Conservation (phyloP, 2,888 invertebrate species). For the Cancer borealis region DNA sequence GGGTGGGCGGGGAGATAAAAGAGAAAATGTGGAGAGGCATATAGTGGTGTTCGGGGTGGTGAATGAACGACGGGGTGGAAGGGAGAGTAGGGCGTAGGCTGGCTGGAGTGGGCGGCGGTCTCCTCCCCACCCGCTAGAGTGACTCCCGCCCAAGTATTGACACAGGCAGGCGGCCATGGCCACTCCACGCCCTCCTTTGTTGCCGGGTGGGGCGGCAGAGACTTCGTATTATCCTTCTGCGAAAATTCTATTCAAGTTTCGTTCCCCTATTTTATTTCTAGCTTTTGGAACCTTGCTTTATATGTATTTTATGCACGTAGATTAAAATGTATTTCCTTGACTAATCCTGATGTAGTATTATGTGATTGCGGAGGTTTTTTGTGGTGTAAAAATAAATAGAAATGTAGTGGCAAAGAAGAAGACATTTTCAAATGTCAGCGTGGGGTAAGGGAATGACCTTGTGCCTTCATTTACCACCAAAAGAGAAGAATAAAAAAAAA, state of each 20-base stretch:
- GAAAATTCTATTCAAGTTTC: slow-evolving; percentile 14
- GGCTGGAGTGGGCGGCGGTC: background rate
- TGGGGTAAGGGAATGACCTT: background rate
- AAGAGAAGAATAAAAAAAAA: background rate
- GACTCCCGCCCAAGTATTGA: slow-evolving; percentile 46
- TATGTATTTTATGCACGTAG: too few species aligned
- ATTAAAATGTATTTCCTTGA: too few species aligned
- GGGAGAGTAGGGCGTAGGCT: background rate
- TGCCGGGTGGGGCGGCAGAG: background rate
- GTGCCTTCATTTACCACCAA: background rate
- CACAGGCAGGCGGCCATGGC: background rate
- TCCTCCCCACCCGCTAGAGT: background rate
- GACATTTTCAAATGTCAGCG: background rate
- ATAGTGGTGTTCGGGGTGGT: background rate
- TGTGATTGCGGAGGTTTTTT: background rate
- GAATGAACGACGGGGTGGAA: background rate
- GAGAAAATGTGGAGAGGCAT: background rate
- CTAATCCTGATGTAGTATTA: background rate
- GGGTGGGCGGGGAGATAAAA: background rate
- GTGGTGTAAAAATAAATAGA: background rate
- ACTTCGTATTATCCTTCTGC: background rate
- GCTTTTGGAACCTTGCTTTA: too few species aligned
- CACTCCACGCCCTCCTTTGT: slow-evolving; percentile 27
- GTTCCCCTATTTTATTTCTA: background rate
- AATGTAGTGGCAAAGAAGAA: background rate